Base-by-base conservation (phyloP, 2,888 invertebrate genomes). In the Chromoteleia sp. region DNA sequence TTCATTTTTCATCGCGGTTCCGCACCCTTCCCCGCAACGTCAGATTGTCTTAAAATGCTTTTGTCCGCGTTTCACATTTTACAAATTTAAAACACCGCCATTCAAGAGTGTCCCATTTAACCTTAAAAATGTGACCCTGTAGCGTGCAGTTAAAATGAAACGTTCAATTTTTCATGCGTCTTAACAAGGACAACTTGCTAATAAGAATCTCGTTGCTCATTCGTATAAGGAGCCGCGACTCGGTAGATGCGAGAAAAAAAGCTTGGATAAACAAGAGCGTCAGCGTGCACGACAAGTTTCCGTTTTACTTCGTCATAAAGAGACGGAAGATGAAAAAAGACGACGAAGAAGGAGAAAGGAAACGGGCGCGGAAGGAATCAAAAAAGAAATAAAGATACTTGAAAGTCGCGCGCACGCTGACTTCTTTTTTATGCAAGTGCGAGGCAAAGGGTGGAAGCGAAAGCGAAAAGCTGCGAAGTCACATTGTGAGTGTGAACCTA, bases 121-220 rank as follows among this genome's bases (percentile, higher is more conserved):
- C 48, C 39, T 56, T 25, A 65, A 65, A 61, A 63, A 8, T 61
- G 5, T 58, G 48, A 48, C 45, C 29, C 25, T 43, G 58, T 45
- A 45, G 12, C 52, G 30, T 12, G 39, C 33, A 36, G 63, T 65
- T 56, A 29, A 76, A 76, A 52, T 43, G 5, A 39, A 5, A 0
- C 36, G 36, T 48, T 59, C 15, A 67, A 79, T 61, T 59, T 74
- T 79, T 58, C 8, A 65, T 78, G 67, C 54, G 21, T 59, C 52
- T 48, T 67, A 79, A 73, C 54, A 73, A 79, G 67, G 41, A 63
- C 80, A 74, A 63, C 74, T 59, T 39, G 63, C 50, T 80, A 80
- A 80, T 80, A 80, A 80, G 80, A 80, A 80, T 70, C 74, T 80
- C 58, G 65, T 65, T 74, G 75, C 75, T 70, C 67, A 73, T 79